Base-by-base conservation (phyloP, 2,888 invertebrate genomes). In the Ochropleura plecta region DNA sequence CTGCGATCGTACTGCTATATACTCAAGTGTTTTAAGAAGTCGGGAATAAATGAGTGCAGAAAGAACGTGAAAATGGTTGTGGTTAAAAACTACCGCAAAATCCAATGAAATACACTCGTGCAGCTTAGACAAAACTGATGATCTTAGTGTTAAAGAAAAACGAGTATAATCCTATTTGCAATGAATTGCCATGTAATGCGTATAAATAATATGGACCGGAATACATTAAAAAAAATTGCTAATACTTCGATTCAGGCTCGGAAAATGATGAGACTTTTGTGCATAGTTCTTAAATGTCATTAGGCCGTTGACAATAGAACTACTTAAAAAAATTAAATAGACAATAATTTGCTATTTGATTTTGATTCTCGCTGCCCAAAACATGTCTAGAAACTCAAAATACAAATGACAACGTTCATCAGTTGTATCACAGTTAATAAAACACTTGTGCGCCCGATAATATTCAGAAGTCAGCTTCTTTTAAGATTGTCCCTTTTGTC, bases 401-500 rank as follows among this genome's bases (percentile, higher is more conserved):
- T 10, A 14, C n/a, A 18, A 14, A 18, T 68, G 44, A 42, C 3
- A 55, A 46, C 55, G 6, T 16, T 16, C 0, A 7, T 14, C 5
- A 53, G n/a, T 51, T 60, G 7, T 16, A 42, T 51, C n/a, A 57
- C 14, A 62, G 30, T 40, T 46, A 42, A 49, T 30, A 44, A 49
- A 84, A 69, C 79, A 74, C 82, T 89, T 88, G 83, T 87, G 86
- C 64, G 14, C 80, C n/a, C 73, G 84, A 81, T 74, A 85, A 88
- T 93, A 90, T 90, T 82, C 73, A 79, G 83, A 82, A 88, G 86
- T 83, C 81, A 86, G 84, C 81, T 87, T 89, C 89, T 92, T 91
- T 92, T 87, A 88, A 91, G 91, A 93, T 91, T 90, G 90, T 91
- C 86, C 88, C 90, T 91, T 92, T 91, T 90, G 92, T 91, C 89